These are phyloP conservation scores for Ptilodon capucinus DNA, from an alignment of 2,888 invertebrate species.

Conservation along the genomic window DNA sequence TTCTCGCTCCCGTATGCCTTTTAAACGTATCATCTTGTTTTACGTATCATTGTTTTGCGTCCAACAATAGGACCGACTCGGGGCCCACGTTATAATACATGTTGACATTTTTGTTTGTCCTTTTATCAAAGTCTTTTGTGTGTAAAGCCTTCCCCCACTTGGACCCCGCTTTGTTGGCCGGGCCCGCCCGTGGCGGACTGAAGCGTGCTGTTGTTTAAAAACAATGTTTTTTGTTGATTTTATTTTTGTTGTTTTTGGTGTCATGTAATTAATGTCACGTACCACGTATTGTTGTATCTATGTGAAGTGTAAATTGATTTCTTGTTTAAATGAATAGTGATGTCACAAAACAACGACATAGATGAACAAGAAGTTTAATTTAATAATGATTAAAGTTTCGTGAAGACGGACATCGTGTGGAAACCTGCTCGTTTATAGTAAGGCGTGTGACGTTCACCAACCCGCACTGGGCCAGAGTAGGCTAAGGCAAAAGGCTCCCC, in stretches of 20 bases:
- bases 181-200: conserved; percentile 13
- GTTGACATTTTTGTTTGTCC: conserved; percentile 73
- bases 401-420: too few species aligned
- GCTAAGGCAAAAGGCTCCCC: too few species aligned
- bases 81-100: conserved; percentile 37
- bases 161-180: conserved; percentile 23
- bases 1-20: conserved; percentile 27
- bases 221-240: conserved; percentile 8
- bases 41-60: conserved; percentile 25
- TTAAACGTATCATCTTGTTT: conserved; percentile 28
- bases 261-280: conserved; percentile 18
- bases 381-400: too few species aligned
- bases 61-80: conserved; percentile 30
- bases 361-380: too few species aligned
- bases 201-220: conserved; percentile 12
- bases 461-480: too few species aligned
- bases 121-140: conserved; percentile 65
- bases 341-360: too few species aligned
- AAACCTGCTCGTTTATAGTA: too few species aligned
- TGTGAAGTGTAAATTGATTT: background rate
- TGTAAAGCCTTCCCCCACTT: conserved; percentile 39
- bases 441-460: too few species aligned
- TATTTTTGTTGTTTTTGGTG: background rate
- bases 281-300: conserved; percentile 5
- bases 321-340: background rate